Evolutionary conservation across 2,888 invertebrate species (phyloP).

Genomic region (Lasioglossum oenotherae): DNA sequence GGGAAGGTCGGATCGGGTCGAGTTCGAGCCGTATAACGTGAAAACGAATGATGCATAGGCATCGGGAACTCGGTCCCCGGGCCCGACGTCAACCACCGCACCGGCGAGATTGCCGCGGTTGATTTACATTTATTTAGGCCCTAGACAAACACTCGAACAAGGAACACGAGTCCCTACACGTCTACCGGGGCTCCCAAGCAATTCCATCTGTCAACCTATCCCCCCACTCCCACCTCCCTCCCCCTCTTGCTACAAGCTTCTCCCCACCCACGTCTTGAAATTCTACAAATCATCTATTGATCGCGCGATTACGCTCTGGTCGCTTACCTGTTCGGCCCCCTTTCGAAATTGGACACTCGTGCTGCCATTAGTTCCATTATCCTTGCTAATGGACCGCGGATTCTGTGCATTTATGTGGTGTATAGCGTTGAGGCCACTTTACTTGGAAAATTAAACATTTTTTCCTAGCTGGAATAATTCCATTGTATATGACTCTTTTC

Average conservation of each 20-base stretch:
- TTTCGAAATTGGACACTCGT: not conserved
- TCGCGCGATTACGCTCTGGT: slow-evolving; percentile 2
- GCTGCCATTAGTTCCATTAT: not conserved
- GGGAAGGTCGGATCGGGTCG: slow-evolving; percentile 24
- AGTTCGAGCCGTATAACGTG: slow-evolving; percentile 51
- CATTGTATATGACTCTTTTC: no score
- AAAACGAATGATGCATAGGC: slow-evolving; percentile 77
- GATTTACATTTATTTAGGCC: slow-evolving; percentile 79
- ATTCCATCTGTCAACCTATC: slow-evolving; percentile 66
- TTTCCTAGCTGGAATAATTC: no score
- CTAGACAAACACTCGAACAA: slow-evolving; percentile 73
- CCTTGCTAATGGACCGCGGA: not conserved
- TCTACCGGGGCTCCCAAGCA: slow-evolving; percentile 67
- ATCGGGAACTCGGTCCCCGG: slow-evolving; percentile 54
- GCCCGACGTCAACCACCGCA: slow-evolving; percentile 51
- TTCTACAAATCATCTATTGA: slow-evolving; percentile 56
- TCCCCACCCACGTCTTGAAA: slow-evolving; percentile 13
- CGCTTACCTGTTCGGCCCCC: not conserved
- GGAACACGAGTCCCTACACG: slow-evolving; percentile 75
- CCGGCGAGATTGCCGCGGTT: slow-evolving; percentile 70
- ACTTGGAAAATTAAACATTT: no score
- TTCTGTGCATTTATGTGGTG: not conserved
- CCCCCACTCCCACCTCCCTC: slow-evolving; percentile 31
- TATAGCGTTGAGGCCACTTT: no score
- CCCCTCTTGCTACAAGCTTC: slow-evolving; percentile 10